Conservation (phyloP, 2,888 invertebrate species). For the Macaria notata region DNA sequence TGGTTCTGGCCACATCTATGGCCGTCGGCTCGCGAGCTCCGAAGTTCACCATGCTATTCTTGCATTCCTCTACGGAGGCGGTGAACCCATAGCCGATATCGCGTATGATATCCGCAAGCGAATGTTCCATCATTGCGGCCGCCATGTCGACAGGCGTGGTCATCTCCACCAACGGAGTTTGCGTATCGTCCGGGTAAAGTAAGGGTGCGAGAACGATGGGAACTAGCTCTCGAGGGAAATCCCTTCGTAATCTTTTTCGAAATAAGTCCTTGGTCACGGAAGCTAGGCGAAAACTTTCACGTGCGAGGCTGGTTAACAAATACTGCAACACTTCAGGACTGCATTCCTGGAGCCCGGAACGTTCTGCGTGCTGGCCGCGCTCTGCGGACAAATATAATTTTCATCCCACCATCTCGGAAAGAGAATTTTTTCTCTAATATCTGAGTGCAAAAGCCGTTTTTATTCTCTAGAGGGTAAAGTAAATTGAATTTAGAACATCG, state of each 20-base stretch:
- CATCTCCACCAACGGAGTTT: conserved; percentile 84
- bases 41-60: conserved; percentile 91
- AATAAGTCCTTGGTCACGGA: conserved; percentile 90
- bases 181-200: conserved; percentile 90
- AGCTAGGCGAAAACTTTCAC: conserved; percentile 85
- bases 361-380: conserved; percentile 85
- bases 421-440: too few species aligned
- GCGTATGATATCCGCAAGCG: conserved; percentile 93
- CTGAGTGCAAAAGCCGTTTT: too few species aligned
- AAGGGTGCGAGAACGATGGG: conserved; percentile 95
- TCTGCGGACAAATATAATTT: conserved; percentile 60
- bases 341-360: conserved; percentile 94
- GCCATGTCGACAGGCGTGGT: conserved; percentile 84
- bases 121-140: conserved; percentile 86
- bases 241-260: conserved; percentile 89
- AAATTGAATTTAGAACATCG: too few species aligned
- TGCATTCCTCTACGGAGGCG: conserved; percentile 92
- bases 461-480: too few species aligned
- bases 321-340: conserved; percentile 94
- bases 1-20: conserved; percentile 91
- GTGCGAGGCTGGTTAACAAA: conserved; percentile 85
- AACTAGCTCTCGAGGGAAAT: conserved; percentile 93
- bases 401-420: too few species aligned
- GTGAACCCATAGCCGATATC: conserved; percentile 97
- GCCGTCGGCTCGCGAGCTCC: conserved; percentile 92